Percentiles rank a stretch among this genome's conserved stretches.
Conservation (phyloP, 2,797 vertebrate species). For the Galagoides demidoff region DNA sequence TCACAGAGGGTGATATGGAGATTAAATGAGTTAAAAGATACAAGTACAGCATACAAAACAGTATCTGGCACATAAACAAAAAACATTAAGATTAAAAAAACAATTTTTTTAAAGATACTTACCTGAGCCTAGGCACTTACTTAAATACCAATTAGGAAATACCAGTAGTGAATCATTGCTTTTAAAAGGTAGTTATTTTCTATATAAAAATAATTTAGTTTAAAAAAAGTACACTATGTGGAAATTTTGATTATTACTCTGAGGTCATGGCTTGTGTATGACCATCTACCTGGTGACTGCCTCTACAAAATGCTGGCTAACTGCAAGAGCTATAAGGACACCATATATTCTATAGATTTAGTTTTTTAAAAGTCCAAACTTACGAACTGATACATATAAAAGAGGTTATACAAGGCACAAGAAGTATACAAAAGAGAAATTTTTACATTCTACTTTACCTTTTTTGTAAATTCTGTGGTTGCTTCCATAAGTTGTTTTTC, state of each 20-base stretch:
- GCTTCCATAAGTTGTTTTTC: slow-evolving; percentile 96
- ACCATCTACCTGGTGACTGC: not conserved
- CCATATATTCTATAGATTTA: not conserved
- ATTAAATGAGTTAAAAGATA: slow-evolving; percentile 30
- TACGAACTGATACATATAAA: not conserved
- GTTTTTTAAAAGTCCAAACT: slow-evolving; percentile 36
- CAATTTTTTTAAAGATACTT: not conserved
- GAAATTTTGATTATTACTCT: slow-evolving; percentile 28
- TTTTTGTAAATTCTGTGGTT: slow-evolving; percentile 94
- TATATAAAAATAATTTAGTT: slow-evolving; percentile 38
- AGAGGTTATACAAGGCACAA: not conserved
- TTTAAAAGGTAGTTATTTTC: slow-evolving; percentile 14
- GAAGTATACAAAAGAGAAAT: not conserved
- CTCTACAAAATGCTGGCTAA: not conserved
- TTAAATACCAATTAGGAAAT: slow-evolving; percentile 34
- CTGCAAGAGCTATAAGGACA: not conserved
- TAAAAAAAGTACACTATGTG: not conserved
- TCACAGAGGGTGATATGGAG: not conserved
- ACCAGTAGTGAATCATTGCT: not conserved
- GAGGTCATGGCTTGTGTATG: not conserved
- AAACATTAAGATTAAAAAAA: not conserved
- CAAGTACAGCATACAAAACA: slow-evolving; percentile 31
- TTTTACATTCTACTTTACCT: slow-evolving; percentile 86
- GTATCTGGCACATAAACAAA: not conserved
- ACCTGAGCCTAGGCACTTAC: not conserved